Evolutionary conservation across 1,140 invertebrate genomes (phyloP), one percentile per base, ranked within the genome.

Genomic region (Saccostrea cuccullata): DNA sequence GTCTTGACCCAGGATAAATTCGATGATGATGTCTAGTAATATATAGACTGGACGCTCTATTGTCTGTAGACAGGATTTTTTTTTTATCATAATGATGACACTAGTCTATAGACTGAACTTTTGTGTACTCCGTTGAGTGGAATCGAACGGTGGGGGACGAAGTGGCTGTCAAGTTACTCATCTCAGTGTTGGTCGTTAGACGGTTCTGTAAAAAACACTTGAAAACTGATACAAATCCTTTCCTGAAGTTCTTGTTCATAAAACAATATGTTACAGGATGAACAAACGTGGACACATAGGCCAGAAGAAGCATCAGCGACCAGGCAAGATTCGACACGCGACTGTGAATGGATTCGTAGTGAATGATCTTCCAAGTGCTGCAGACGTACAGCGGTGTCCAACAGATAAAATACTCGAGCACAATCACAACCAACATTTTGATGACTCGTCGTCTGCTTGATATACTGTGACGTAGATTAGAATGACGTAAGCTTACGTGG

Each of bases 221-320:
- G 92, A 98, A 97, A 0, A 97, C 96, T 47, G 96, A 95, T n/a
- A 97, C 95, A 92, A 98, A 98, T 0, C 97, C 97, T 86, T 97
- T 96, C 26, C 98, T 95, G 93, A 98, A 99, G 92, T 97, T 97
- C 87, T 96, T 96, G 94, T 98, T 98, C 97, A 98, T 98, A 96
- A 98, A 98, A 95, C 98, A 98, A 93, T 98, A 98, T 0, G 98
- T 98, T 91, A 98, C 98, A 0, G 98, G 98, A 94, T 99, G 98
- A 93, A 97, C 98, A 93, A 98, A 99, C 0, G 97, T 97, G 1
- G 97, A 98, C 64, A 97, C 96, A 93, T 98, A 99, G 2, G 97
- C 97, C 82, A 99, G 94, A 2, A 98, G 95, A 82, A 98, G 97
- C 1, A 98, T 96, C 2, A 97, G 95, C 0, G 97, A 96, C 47